Conservation (phyloP, 2,797 vertebrate species). For the Hipposideros larvatus region DNA sequence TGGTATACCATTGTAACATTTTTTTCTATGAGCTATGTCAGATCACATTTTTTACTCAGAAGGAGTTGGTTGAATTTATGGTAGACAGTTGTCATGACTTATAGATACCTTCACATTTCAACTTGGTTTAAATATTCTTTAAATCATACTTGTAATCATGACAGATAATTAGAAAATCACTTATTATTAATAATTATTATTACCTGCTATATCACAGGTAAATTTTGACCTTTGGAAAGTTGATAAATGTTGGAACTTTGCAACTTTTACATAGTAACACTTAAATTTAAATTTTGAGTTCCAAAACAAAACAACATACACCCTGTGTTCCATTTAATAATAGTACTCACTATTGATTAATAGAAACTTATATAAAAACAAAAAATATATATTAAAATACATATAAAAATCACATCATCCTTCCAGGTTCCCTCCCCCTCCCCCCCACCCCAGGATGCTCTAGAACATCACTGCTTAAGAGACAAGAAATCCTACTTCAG, state of each 20-base stretch:
- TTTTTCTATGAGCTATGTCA: background rate
- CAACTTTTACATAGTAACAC: background rate
- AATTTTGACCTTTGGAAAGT: conserved; percentile 3
- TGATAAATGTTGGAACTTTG: background rate
- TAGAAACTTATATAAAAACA: background rate
- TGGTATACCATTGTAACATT: background rate
- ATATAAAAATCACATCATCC: background rate
- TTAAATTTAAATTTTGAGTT: conserved; percentile 48
- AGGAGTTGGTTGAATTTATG: background rate
- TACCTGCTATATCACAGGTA: background rate
- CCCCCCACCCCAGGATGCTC: background rate
- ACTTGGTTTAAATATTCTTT: background rate
- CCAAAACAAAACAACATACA: background rate
- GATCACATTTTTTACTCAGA: background rate
- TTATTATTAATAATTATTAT: background rate
- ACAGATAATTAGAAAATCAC: background rate
- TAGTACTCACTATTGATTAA: background rate
- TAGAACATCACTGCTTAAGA: background rate
- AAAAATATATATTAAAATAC: background rate
- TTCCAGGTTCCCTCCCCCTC: background rate
- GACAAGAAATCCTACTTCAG: background rate
- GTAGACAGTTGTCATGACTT: conserved; percentile 11
- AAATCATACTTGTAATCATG: background rate
- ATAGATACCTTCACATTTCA: background rate
- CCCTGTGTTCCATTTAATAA: background rate